Evolutionary conservation across 2,113 vertebrate genomes (phyloP).

Genomic region (Ciconia boyciana): DNA sequence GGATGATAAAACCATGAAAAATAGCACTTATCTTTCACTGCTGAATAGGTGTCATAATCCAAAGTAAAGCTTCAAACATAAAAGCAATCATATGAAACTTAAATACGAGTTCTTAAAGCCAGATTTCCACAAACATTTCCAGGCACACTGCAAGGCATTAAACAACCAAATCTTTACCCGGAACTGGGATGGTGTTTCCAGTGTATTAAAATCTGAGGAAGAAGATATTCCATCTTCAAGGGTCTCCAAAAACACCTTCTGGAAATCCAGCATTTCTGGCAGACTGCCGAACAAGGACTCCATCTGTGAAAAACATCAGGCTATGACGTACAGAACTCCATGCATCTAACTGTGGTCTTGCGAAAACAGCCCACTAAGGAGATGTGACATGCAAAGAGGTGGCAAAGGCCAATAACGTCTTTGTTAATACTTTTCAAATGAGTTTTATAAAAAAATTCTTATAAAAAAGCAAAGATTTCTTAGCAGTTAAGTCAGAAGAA

Average conservation of each 20-base stretch:
- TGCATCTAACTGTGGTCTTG: background rate
- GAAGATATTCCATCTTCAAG: conserved; percentile 91
- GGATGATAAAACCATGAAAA: background rate
- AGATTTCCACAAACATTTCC: background rate
- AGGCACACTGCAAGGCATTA: background rate
- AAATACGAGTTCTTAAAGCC: background rate
- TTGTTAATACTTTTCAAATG: background rate
- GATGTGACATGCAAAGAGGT: background rate
- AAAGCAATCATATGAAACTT: background rate
- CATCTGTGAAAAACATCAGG: conserved; percentile 77
- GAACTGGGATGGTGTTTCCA: conserved; percentile 93
- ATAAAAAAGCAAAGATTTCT: background rate
- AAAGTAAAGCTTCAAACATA: background rate
- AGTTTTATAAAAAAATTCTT: background rate
- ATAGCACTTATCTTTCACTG: background rate
- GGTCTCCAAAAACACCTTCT: conserved; percentile 95
- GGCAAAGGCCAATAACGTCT: background rate
- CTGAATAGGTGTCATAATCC: background rate
- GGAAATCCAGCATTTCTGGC: conserved; percentile 97
- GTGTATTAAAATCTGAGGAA: conserved; percentile 85
- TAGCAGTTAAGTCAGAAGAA: background rate
- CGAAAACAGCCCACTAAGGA: background rate
- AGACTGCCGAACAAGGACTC: conserved; percentile 97
- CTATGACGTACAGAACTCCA: background rate
- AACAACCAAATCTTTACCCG: conserved; percentile 72